These are phyloP conservation scores for Sabatieria punctata DNA, from an alignment of 2,888 invertebrate genomes.

Conservation along the genomic window DNA sequence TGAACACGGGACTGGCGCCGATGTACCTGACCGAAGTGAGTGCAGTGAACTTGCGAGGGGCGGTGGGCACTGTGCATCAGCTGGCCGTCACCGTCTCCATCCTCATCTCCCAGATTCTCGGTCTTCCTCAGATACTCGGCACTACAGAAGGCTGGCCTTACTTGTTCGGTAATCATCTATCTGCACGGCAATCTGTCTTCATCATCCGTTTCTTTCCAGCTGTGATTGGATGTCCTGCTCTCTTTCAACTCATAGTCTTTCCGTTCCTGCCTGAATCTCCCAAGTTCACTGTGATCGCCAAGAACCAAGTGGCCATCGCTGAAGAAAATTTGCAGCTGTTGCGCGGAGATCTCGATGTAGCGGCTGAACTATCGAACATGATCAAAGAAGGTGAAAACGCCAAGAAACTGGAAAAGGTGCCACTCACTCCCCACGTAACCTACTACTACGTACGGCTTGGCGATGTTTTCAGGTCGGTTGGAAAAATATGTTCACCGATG, in stretches of 20 bases:
- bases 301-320: too few species aligned
- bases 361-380: too few species aligned
- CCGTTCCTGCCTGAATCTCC: conserved; percentile 72
- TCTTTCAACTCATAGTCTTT: conserved; percentile 50
- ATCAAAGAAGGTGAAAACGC: too few species aligned
- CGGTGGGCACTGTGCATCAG: conserved; percentile 71
- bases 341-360: too few species aligned
- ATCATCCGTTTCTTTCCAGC: too few species aligned
- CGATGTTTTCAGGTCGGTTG: too few species aligned
- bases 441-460: too few species aligned
- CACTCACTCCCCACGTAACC: too few species aligned
- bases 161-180: neutral
- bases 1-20: conserved; percentile 68
- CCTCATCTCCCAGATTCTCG: conserved; percentile 47
- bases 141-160: neutral
- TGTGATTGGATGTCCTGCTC: conserved; percentile 54
- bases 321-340: too few species aligned
- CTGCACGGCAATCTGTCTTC: too few species aligned
- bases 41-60: conserved; percentile 60
- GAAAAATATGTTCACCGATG: too few species aligned
- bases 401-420: too few species aligned
- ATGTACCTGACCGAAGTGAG: conserved; percentile 76
- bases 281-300: conserved; percentile 54
- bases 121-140: conserved; percentile 1
- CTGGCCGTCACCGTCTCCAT: conserved; percentile 71